A percentile compares a stretch with the other conserved stretches of the same genome.
Evolutionary conservation across 2,888 invertebrate species (phyloP).

Genomic region (Conops quadrifasciatus): DNA sequence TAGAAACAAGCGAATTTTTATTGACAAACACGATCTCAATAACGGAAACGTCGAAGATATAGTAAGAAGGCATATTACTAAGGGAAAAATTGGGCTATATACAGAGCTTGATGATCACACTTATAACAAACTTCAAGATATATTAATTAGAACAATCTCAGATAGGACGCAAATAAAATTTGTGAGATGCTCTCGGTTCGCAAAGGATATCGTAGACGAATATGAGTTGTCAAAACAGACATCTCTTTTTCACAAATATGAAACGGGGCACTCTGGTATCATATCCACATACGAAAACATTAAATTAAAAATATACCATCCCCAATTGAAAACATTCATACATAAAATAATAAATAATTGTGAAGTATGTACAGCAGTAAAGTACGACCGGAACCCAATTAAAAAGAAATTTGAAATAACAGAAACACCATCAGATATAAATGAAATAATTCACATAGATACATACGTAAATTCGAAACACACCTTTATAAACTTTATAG

Average conservation of each 20-base stretch:
- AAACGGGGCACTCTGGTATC: conserved; percentile 43
- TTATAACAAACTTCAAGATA: conserved; percentile 34
- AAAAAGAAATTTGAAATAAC: conserved; percentile 19
- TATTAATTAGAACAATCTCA: conserved; percentile 33
- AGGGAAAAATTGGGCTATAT: conserved; percentile 36
- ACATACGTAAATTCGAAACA: neutral
- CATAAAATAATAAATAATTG: conserved; percentile 43
- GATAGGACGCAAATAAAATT: conserved; percentile 27
- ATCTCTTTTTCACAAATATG: conserved; percentile 40
- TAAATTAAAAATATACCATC: conserved; percentile 39
- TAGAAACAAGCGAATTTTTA: conserved; percentile 21
- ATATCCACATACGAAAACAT: conserved; percentile 39
- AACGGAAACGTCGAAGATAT: conserved; percentile 28
- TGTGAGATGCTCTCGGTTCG: conserved; percentile 31
- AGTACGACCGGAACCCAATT: conserved; percentile 38
- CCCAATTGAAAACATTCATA: conserved; percentile 36
- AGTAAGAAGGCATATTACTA: conserved; percentile 22
- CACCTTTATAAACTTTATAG: neutral
- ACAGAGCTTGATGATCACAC: conserved; percentile 33
- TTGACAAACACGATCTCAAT: conserved; percentile 23
- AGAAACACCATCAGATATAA: conserved; percentile 15
- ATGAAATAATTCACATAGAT: conserved; percentile 7
- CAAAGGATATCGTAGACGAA: conserved; percentile 37
- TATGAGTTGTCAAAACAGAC: conserved; percentile 40
- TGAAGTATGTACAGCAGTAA: conserved; percentile 33